Percentiles rank a stretch among this genome's conserved stretches.
These are phyloP conservation scores for Gambusia affinis DNA, from an alignment of 2,113 vertebrate species.

Conservation along the genomic window DNA sequence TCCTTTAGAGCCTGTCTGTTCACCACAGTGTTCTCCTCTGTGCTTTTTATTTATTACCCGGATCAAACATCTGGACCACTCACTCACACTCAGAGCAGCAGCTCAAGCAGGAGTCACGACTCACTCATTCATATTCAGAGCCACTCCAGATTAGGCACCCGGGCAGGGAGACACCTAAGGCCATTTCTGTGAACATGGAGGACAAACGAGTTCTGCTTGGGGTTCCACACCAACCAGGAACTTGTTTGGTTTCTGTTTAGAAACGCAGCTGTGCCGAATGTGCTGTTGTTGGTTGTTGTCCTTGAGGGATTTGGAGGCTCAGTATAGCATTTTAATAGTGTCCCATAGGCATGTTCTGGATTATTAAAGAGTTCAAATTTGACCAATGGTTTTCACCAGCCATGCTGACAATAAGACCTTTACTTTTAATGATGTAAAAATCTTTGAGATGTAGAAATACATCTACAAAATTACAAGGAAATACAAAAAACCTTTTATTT, in stretches of 20 bases:
- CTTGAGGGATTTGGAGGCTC: background rate
- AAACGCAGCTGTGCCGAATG: background rate
- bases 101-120: constrained; percentile 67
- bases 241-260: background rate
- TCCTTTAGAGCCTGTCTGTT: background rate
- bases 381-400: background rate
- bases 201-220: background rate
- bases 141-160: constrained; percentile 58
- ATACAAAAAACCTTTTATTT: no score
- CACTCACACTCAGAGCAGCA: constrained; percentile 13
- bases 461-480: no score
- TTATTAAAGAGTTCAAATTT: constrained; percentile 10
- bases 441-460: no score
- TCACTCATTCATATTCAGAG: constrained; percentile 72
- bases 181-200: constrained; percentile 3
- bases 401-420: no score
- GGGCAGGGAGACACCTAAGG: constrained; percentile 19
- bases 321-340: background rate
- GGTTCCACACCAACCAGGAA: background rate
- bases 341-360: background rate
- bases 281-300: background rate
- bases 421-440: background rate
- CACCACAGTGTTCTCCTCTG: background rate
- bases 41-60: background rate
- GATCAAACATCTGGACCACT: constrained; percentile 6